Conservation (phyloP, 2,113 vertebrate species). For the Petrocephalus zakoni region DNA sequence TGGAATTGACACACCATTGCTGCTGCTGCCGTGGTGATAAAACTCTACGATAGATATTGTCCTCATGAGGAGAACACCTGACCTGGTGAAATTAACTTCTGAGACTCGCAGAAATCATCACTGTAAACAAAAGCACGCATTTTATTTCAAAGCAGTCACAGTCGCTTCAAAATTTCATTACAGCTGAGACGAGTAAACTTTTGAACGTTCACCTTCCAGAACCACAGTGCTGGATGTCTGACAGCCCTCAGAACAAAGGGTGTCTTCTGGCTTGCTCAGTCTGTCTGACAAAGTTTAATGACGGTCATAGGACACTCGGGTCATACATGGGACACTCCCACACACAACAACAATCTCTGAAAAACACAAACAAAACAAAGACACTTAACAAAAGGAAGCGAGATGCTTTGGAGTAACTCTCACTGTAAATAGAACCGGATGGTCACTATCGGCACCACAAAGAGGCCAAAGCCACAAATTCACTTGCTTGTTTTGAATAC, state of each 20-base stretch:
- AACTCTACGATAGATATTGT: neutral
- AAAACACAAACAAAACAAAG: neutral
- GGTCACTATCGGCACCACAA: neutral
- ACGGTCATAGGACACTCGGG: neutral
- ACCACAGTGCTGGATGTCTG: neutral
- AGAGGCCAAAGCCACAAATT: neutral
- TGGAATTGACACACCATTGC: neutral
- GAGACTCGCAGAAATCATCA: neutral
- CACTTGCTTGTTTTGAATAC: constrained; percentile 1
- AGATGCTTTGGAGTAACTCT: neutral
- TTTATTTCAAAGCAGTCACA: neutral
- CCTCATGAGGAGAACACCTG: neutral
- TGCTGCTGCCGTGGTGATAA: neutral
- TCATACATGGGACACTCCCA: neutral
- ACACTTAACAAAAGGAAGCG: neutral
- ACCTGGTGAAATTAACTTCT: neutral
- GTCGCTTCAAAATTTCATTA: neutral
- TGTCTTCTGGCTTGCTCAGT: neutral
- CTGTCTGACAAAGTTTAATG: neutral
- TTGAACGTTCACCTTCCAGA: neutral
- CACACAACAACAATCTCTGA: neutral
- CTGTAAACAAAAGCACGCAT: neutral
- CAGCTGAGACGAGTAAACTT: neutral
- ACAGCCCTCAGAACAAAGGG: neutral
- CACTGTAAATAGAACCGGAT: neutral